Conservation (phyloP, 2,797 vertebrate genomes). For the Rhinella marina region DNA sequence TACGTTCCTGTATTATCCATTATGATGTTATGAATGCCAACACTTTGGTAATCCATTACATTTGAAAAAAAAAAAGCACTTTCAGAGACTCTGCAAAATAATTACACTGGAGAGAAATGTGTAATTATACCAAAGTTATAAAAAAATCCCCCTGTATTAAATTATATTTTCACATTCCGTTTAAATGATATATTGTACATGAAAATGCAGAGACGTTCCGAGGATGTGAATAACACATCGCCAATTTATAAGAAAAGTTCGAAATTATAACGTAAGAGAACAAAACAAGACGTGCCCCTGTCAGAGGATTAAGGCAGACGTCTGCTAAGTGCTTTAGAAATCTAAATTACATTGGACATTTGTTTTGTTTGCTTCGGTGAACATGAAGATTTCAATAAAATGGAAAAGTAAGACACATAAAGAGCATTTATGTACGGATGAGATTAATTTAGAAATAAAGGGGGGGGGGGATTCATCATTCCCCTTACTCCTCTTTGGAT, state of each 20-base stretch:
- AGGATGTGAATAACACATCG: slow-evolving; percentile 25
- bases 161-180: slow-evolving; percentile 47
- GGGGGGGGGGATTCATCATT: background rate
- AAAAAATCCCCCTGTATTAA: slow-evolving; percentile 53
- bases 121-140: slow-evolving; percentile 49
- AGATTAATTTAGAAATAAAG: background rate
- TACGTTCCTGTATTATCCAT: slow-evolving; percentile 17
- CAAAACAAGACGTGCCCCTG: slow-evolving; percentile 27
- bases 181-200: slow-evolving; percentile 52
- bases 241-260: slow-evolving; percentile 50
- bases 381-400: slow-evolving; percentile 20
- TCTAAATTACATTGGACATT: background rate
- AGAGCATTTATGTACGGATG: background rate
- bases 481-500: no score
- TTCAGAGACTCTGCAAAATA: slow-evolving; percentile 50
- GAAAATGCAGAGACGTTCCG: slow-evolving; percentile 37
- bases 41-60: slow-evolving; percentile 37
- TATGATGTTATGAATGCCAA: slow-evolving; percentile 36
- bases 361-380: slow-evolving; percentile 31
- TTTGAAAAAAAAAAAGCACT: slow-evolving; percentile 37
- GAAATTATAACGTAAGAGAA: slow-evolving; percentile 43
- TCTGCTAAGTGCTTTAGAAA: slow-evolving; percentile 20
- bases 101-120: slow-evolving; percentile 41
- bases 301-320: slow-evolving; percentile 20
- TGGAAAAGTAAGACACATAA: background rate